These are phyloP conservation scores for Apodemia duryi DNA, from an alignment of 2,888 invertebrate genomes.

Conservation along the genomic window DNA sequence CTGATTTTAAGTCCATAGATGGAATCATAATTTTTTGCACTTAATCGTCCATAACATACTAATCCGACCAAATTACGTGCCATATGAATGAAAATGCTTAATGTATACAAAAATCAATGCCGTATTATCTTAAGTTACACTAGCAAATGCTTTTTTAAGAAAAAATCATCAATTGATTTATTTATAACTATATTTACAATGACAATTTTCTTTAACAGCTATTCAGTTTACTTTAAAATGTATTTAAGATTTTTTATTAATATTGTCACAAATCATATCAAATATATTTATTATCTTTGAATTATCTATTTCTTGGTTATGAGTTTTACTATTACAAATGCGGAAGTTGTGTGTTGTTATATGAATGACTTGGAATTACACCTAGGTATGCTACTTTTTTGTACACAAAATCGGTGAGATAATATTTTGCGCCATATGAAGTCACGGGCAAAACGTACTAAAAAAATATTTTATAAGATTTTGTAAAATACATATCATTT, in stretches of 20 bases:
- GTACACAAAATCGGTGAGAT: too few species aligned
- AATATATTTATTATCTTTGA: too few species aligned
- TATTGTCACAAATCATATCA: neutral
- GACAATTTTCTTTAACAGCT: neutral
- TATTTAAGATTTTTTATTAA: neutral
- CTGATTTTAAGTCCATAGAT: neutral
- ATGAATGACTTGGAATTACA: too few species aligned
- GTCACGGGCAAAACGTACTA: too few species aligned
- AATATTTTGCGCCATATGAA: too few species aligned
- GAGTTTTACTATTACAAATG: too few species aligned
- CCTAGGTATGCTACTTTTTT: too few species aligned
- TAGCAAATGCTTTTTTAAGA: neutral
- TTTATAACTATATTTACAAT: neutral
- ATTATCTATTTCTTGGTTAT: too few species aligned
- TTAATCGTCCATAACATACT: conserved; percentile 2
- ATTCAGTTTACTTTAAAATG: neutral
- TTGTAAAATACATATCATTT: conserved; percentile 7
- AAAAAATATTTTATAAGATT: neutral
- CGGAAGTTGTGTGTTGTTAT: too few species aligned
- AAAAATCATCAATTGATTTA: neutral
- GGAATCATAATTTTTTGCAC: neutral
- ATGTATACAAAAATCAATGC: neutral
- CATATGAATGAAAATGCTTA: conserved; percentile 2
- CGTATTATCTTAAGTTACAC: neutral
- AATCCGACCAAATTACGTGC: conserved; percentile 11